These are phyloP conservation scores for Clarias platycephalus DNA, from an alignment of 2,797 vertebrate species.

Conservation along the genomic window DNA sequence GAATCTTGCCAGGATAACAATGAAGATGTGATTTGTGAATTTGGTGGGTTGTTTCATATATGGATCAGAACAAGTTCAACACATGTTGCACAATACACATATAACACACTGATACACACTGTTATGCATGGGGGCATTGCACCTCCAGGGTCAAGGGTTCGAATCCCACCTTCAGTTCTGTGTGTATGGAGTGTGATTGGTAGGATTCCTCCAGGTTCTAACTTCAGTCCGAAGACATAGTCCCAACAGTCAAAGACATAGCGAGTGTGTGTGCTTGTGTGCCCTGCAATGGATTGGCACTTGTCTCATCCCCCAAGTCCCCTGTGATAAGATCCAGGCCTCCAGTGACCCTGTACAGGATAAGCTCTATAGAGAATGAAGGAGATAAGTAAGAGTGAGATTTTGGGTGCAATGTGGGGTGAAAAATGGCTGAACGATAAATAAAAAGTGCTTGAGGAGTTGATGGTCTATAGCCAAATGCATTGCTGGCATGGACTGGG, in stretches of 20 bases:
- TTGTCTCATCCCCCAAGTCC: too few relatives aligned
- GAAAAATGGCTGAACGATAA: background rate
- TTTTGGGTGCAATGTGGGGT: background rate
- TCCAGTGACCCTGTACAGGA: background rate
- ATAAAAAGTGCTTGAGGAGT: constrained; percentile 5
- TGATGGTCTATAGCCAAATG: background rate
- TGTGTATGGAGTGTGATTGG: too few relatives aligned
- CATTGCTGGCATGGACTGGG: background rate
- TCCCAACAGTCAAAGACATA: too few relatives aligned
- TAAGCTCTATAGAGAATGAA: too few relatives aligned
- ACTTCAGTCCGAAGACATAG: too few relatives aligned
- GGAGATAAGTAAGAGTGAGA: background rate
- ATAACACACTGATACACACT: background rate
- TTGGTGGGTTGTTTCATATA: background rate
- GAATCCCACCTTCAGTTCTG: too few relatives aligned
- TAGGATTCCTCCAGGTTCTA: too few relatives aligned
- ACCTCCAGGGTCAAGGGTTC: too few relatives aligned
- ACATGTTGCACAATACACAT: background rate
- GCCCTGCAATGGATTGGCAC: too few relatives aligned
- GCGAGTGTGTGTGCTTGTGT: too few relatives aligned
- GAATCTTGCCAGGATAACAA: background rate
- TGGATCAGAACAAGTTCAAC: background rate
- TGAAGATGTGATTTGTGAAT: background rate
- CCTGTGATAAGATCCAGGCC: background rate
- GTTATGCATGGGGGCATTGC: background rate